These are phyloP conservation scores for Hyperopisus bebe DNA, from an alignment of 2,113 vertebrate species.

Conservation along the genomic window DNA sequence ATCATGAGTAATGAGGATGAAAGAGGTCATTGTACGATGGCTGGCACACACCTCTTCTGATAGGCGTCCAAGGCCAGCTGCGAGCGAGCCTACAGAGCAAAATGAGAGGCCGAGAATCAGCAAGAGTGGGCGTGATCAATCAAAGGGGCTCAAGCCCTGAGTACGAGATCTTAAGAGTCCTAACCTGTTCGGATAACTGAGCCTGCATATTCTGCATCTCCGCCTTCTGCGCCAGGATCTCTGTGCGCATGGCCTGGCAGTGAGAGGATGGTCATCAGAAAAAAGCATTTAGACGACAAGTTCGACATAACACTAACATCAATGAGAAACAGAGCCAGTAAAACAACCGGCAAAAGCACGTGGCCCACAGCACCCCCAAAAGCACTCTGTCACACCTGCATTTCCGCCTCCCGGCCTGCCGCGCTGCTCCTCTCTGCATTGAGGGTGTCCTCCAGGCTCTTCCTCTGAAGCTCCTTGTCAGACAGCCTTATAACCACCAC, in stretches of 20 bases:
- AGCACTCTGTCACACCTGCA: conserved; percentile 52
- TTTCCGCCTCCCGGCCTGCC: conserved; percentile 58
- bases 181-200: conserved; percentile 84
- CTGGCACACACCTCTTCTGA: conserved; percentile 55
- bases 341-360: background rate
- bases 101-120: background rate
- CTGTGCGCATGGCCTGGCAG: conserved; percentile 77
- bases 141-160: background rate
- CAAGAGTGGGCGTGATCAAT: background rate
- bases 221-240: conserved; percentile 78
- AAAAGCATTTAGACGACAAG: background rate
- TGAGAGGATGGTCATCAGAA: conserved; percentile 13
- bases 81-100: conserved; percentile 47
- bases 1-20: background rate
- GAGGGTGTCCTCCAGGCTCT: conserved; percentile 66
- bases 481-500: conserved; percentile 47
- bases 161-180: background rate
- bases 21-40: background rate
- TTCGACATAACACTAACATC: background rate
- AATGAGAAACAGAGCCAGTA: background rate
- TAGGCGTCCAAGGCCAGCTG: conserved; percentile 58
- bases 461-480: conserved; percentile 66
- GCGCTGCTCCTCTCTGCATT: conserved; percentile 64
- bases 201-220: conserved; percentile 83
- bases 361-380: background rate